Conservation (phyloP, 2,113 vertebrate genomes). For the Seriola quinqueradiata region DNA sequence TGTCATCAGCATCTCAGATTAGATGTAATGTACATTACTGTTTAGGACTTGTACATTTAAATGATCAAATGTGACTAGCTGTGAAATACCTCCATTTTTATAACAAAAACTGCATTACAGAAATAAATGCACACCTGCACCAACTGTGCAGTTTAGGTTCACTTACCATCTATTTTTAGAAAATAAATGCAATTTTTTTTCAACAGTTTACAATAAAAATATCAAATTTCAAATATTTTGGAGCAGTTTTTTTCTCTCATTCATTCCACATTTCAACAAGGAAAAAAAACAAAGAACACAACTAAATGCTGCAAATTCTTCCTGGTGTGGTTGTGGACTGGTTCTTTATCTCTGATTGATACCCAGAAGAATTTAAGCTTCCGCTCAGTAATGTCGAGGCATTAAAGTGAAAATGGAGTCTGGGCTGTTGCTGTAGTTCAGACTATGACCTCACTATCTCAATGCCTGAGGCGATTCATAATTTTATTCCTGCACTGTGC, state of each 20-base stretch:
- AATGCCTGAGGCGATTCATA: background rate
- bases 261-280: no score
- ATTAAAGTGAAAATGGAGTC: slow-evolving; percentile 17
- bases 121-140: background rate
- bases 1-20: background rate
- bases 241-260: no score
- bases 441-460: slow-evolving; percentile 7
- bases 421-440: background rate
- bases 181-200: no score
- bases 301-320: background rate
- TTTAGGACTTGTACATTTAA: background rate
- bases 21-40: background rate
- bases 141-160: no score
- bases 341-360: background rate
- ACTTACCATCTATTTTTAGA: no score
- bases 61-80: no score
- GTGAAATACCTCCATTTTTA: no score
- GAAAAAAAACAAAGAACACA: no score
- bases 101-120: background rate
- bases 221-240: no score
- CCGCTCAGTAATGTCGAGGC: background rate
- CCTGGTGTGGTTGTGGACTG: background rate
- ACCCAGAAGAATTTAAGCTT: background rate
- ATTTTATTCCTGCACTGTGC: slow-evolving; percentile 8
- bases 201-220: no score